A percentile compares a stretch with the other conserved stretches of the same genome.
Conservation (phyloP, 2,113 vertebrate genomes). For the Colinus virginianus region DNA sequence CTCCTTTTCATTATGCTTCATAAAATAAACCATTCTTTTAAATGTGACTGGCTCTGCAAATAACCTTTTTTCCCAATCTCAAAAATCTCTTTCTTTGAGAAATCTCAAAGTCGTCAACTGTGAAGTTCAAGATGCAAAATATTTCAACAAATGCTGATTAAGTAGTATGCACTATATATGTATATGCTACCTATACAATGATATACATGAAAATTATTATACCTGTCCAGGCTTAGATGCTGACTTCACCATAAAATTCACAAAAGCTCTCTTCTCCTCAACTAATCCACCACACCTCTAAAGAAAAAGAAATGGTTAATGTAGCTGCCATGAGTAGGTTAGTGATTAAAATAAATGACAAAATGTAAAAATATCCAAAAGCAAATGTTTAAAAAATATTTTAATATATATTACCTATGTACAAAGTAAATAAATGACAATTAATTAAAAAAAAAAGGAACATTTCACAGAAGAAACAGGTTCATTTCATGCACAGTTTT, state of each 20-base stretch:
- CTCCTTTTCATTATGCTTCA: not conserved
- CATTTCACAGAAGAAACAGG: conserved; percentile 5
- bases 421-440: conserved; percentile 31
- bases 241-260: conserved; percentile 72
- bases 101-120: not conserved
- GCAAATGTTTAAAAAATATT: conserved; percentile 42
- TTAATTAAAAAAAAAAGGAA: not conserved
- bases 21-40: not conserved
- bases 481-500: not conserved
- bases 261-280: conserved; percentile 80
- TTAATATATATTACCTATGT: conserved; percentile 26
- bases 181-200: not conserved
- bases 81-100: too few relatives aligned
- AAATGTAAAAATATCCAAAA: conserved; percentile 42
- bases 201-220: not conserved
- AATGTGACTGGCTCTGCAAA: not conserved
- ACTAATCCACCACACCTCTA: conserved; percentile 84
- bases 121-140: not conserved
- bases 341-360: conserved; percentile 45
- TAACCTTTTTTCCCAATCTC: not conserved
- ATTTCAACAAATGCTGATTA: not conserved
- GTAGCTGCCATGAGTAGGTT: conserved; percentile 21
- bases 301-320: conserved; percentile 44
- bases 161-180: not conserved
- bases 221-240: conserved; percentile 84